Percentiles rank a stretch among this genome's conserved stretches.
These are phyloP conservation scores for Phylloscopus trochiloides DNA, from an alignment of 2,113 vertebrate genomes.

Conservation along the genomic window DNA sequence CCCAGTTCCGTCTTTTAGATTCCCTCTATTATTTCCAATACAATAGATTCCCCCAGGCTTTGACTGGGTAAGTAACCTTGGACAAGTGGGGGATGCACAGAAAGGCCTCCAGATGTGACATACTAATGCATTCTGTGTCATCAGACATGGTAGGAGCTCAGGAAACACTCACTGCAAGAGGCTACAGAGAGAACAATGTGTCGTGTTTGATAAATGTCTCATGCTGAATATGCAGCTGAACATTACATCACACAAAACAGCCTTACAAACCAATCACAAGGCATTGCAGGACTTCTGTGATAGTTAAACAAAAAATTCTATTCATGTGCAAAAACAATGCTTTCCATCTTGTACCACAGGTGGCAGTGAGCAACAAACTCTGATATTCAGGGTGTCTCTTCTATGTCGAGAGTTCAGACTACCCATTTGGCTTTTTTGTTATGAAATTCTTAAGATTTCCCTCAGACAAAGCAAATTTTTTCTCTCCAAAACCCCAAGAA, in stretches of 20 bases:
- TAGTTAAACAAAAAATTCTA: conserved; percentile 36
- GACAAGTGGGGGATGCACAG: background rate
- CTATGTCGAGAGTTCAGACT: background rate
- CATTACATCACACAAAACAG: conserved; percentile 37
- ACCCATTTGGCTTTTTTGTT: background rate
- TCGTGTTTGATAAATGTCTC: background rate
- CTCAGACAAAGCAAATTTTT: background rate
- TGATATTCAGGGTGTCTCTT: background rate
- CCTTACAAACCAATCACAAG: background rate
- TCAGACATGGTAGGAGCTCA: background rate
- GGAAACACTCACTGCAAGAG: background rate
- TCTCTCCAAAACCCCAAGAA: fast-evolving
- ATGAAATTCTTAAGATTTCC: background rate
- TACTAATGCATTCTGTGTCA: background rate
- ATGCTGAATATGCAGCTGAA: conserved; percentile 53
- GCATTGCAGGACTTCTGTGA: background rate
- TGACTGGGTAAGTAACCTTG: background rate
- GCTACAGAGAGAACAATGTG: conserved; percentile 25
- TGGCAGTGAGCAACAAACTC: background rate
- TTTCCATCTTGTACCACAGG: conserved; percentile 4
- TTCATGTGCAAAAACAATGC: conserved; percentile 26
- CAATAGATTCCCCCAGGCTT: background rate
- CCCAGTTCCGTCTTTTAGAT: background rate
- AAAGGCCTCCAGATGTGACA: background rate
- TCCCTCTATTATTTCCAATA: background rate